phyloP scores from a whole-genome alignment of 1,140 invertebrate species.

The Cryptotermes secundus region DNA sequence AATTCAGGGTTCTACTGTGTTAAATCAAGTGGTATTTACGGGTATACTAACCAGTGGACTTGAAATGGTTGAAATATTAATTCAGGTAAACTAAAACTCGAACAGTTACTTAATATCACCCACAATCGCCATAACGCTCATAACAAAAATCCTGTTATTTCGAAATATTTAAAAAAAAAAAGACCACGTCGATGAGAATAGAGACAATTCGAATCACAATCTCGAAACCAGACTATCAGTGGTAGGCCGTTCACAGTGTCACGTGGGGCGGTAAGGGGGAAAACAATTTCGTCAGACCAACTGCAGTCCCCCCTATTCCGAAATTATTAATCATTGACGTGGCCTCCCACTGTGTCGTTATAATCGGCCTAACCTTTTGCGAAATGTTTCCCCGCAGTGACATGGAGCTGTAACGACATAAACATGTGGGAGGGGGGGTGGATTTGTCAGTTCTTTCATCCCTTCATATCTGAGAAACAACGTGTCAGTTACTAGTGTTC shows the following conservation, averaged over 20 bases:
- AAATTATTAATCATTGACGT: background rate
- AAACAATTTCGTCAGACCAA: too few species aligned
- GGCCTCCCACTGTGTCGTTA: background rate
- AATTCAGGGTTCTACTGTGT: too few species aligned
- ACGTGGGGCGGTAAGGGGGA: background rate
- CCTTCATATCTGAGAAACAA: background rate
- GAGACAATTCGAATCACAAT: too few species aligned
- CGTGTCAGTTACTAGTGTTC: background rate
- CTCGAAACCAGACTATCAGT: too few species aligned
- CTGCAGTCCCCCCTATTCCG: background rate
- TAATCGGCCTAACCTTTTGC: background rate
- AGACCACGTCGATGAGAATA: background rate
- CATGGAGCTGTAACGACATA: background rate
- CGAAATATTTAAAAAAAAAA: background rate
- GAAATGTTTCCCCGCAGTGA: background rate
- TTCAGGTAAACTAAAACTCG: too few species aligned
- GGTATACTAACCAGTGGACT: too few species aligned
- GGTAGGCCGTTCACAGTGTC: too few species aligned
- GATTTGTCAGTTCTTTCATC: background rate
- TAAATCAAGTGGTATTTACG: too few species aligned
- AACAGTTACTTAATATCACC: too few species aligned
- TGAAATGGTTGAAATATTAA: too few species aligned
- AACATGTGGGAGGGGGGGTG: background rate
- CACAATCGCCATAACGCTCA: background rate
- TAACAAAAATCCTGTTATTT: background rate